A percentile compares a stretch with the other conserved stretches of the same genome.
Evolutionary conservation across 2,888 invertebrate genomes (phyloP).

Genomic region (Dasysyrphus albostriatus): DNA sequence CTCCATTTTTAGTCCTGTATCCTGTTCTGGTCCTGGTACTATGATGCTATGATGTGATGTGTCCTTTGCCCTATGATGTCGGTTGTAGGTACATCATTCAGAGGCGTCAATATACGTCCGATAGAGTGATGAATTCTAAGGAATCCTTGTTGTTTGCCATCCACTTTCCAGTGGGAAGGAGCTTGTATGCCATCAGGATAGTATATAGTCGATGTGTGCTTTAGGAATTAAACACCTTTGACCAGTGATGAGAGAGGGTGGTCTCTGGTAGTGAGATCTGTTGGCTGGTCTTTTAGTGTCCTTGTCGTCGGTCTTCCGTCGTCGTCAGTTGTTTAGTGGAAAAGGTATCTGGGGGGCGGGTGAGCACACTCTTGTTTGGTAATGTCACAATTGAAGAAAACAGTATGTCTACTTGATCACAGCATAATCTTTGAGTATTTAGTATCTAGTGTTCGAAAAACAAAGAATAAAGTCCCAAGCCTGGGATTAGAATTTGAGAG

Average conservation of each 20-base stretch:
- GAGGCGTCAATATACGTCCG: conserved; percentile 66
- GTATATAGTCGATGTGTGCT: conserved; percentile 21
- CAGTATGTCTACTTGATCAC: conserved; percentile 59
- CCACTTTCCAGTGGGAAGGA: background rate
- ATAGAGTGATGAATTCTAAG: conserved; percentile 68
- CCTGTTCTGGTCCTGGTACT: conserved; percentile 2
- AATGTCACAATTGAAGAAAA: conserved; percentile 54
- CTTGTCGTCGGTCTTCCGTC: conserved; percentile 6
- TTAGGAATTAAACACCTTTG: conserved; percentile 62
- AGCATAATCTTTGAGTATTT: conserved; percentile 65
- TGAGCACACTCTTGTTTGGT: conserved; percentile 28
- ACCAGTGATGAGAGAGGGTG: conserved; percentile 22
- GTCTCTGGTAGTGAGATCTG: background rate
- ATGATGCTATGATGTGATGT: conserved; percentile 52
- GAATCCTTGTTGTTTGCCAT: conserved; percentile 51
- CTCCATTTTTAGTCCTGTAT: conserved; percentile 20
- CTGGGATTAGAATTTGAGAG: conserved; percentile 31
- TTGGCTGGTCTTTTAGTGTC: conserved; percentile 24
- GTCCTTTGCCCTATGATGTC: conserved; percentile 34
- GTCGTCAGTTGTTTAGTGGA: background rate
- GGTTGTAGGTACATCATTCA: conserved; percentile 38
- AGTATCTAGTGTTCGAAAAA: conserved; percentile 21
- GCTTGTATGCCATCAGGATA: background rate
- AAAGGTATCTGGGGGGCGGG: background rate
- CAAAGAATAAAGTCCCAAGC: conserved; percentile 9